A percentile compares a stretch with the other conserved stretches of the same genome.
These are phyloP conservation scores for Cyprinella venusta DNA, from an alignment of 2,797 vertebrate species.

Conservation along the genomic window DNA sequence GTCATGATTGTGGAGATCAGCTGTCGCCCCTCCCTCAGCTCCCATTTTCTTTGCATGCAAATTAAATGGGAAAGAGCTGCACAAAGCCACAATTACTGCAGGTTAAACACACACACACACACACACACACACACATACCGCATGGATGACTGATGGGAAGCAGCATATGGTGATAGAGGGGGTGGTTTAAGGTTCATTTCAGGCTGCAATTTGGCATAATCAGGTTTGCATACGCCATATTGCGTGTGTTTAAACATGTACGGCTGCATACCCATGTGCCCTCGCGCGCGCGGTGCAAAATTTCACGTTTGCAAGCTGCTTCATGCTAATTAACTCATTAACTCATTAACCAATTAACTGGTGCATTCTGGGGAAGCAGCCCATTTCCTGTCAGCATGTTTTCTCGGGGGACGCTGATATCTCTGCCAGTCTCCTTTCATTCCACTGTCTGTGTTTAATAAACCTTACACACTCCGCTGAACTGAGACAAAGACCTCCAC, in stretches of 20 bases:
- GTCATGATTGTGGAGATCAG: slow-evolving; percentile 37
- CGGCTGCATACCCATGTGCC: neutral
- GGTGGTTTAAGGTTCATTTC: slow-evolving; percentile 45
- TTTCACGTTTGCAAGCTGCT: slow-evolving; percentile 48
- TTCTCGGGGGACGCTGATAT: slow-evolving; percentile 41
- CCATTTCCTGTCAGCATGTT: slow-evolving; percentile 49
- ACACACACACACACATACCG: slow-evolving; percentile 19
- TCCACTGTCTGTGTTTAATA: slow-evolving; percentile 34
- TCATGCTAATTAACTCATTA: slow-evolving; percentile 60
- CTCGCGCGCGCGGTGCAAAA: neutral
- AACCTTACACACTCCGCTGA: slow-evolving; percentile 47
- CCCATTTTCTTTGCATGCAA: slow-evolving; percentile 20
- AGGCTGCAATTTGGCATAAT: slow-evolving; percentile 35
- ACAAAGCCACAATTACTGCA: slow-evolving; percentile 6
- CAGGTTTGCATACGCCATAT: slow-evolving; percentile 17
- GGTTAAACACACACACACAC: slow-evolving; percentile 38
- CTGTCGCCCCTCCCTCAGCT: slow-evolving; percentile 2
- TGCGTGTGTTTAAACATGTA: slow-evolving; percentile 21
- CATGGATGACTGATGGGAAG: slow-evolving; percentile 9
- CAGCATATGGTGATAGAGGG: slow-evolving; percentile 49
- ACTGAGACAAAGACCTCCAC: slow-evolving; percentile 46
- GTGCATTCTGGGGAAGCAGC: slow-evolving; percentile 57
- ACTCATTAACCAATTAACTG: slow-evolving; percentile 61
- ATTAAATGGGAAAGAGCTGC: slow-evolving; percentile 20
- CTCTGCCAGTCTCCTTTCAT: slow-evolving; percentile 41